phyloP scores from a whole-genome alignment of 2,113 vertebrate genomes.

The Lethenteron reissneri region DNA sequence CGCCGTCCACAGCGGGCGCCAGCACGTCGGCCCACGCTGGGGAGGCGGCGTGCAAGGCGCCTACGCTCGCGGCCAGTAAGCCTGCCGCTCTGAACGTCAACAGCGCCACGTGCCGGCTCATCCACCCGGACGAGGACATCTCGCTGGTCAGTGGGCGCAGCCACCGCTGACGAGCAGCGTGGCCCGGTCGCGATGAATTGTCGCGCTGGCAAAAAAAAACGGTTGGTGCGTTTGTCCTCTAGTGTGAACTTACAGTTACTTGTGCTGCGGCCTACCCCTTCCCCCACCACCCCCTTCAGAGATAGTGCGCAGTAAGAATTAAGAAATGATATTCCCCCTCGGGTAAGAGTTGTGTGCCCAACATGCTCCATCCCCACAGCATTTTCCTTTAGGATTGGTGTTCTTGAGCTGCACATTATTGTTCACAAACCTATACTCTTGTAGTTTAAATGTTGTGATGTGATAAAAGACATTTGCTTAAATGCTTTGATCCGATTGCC shows the following conservation, averaged over 20 bases:
- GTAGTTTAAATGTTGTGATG: constrained; percentile 15
- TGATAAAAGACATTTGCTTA: constrained; percentile 7
- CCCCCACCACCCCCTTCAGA: too few species aligned
- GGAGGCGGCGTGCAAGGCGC: constrained; percentile 1
- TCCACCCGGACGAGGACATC: constrained; percentile 99
- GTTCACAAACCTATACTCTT: background rate
- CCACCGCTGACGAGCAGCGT: too few species aligned
- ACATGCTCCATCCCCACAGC: background rate
- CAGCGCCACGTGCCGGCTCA: constrained; percentile 99
- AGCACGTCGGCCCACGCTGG: background rate
- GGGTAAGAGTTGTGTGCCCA: background rate
- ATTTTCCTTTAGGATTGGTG: background rate
- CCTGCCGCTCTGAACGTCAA: constrained; percentile 85
- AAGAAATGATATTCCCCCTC: background rate
- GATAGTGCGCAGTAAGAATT: too few species aligned
- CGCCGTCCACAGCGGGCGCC: constrained; percentile 30
- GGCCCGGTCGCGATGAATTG: too few species aligned
- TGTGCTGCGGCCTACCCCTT: too few species aligned
- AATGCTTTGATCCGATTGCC: background rate
- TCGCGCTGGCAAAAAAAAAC: too few species aligned
- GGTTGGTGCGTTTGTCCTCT: too few species aligned
- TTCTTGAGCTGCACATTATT: too few species aligned
- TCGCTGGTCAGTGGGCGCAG: constrained; percentile 69
- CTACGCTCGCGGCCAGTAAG: constrained; percentile 83
- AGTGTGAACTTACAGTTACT: too few species aligned